phyloP scores from a whole-genome alignment of 2,888 invertebrate species.

The Maniola hyperantus region DNA sequence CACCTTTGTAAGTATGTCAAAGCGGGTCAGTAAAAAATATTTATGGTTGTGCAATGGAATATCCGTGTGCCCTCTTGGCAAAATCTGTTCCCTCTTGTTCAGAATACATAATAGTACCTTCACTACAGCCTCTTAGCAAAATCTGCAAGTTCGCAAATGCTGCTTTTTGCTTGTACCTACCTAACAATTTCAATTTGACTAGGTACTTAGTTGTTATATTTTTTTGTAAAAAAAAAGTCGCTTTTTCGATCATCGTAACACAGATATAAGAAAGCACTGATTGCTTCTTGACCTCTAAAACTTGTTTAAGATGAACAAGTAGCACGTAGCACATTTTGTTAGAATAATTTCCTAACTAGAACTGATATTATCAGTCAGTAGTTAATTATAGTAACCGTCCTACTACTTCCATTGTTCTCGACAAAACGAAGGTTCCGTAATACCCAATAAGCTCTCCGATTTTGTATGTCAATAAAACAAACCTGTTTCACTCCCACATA shows the following conservation, averaged over 20 bases:
- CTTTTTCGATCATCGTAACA: too few species aligned
- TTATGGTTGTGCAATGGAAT: not conserved
- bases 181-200: too few species aligned
- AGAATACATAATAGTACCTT: too few species aligned
- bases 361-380: not conserved
- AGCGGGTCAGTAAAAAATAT: not conserved
- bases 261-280: not conserved
- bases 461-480: constrained; percentile 8
- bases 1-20: too few species aligned
- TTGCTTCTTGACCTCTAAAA: not conserved
- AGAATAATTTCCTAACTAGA: not conserved
- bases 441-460: not conserved
- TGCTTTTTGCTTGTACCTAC: too few species aligned
- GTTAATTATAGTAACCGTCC: constrained; percentile 7
- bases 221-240: too few species aligned
- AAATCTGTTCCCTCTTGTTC: not conserved
- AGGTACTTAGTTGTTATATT: too few species aligned
- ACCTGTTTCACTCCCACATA: constrained; percentile 6
- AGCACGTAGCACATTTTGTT: not conserved
- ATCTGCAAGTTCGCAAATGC: too few species aligned
- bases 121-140: too few species aligned
- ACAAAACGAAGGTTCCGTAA: constrained; percentile 10
- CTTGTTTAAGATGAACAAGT: not conserved
- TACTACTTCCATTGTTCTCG: not conserved
- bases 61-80: not conserved